Percentiles rank a stretch among this genome's conserved stretches.
Conservation (phyloP, 2,797 vertebrate genomes). For the Triplophysa bombifrons region DNA sequence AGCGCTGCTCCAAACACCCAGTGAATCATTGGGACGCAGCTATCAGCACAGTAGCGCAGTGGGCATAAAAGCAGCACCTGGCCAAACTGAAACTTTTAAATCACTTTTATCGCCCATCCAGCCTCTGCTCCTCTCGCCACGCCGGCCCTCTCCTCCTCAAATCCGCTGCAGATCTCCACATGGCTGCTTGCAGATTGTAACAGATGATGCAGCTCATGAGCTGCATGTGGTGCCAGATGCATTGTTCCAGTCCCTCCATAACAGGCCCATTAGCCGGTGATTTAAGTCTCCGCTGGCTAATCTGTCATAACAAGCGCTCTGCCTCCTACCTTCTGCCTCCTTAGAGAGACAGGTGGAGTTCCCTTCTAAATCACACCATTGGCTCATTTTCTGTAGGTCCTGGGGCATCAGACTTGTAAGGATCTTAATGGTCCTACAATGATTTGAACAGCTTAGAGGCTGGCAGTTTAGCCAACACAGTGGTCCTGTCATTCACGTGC, state of each 20-base stretch:
- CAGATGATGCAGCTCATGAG: slow-evolving; percentile 51
- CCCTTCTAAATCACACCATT: slow-evolving; percentile 34
- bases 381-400: slow-evolving; percentile 34
- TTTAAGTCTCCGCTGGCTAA: slow-evolving; percentile 64
- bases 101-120: slow-evolving; percentile 39
- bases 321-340: slow-evolving; percentile 21
- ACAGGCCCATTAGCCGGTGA: slow-evolving; percentile 62
- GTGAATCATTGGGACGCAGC: slow-evolving; percentile 57
- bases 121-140: slow-evolving; percentile 25
- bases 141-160: slow-evolving; percentile 22
- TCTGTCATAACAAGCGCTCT: slow-evolving; percentile 56
- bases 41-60: slow-evolving; percentile 50
- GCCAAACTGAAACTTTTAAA: slow-evolving; percentile 61
- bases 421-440: slow-evolving; percentile 27
- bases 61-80: slow-evolving; percentile 38
- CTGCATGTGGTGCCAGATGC: slow-evolving; percentile 58
- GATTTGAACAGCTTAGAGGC: slow-evolving; percentile 27
- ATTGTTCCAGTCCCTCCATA: slow-evolving; percentile 59
- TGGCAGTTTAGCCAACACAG: slow-evolving; percentile 34
- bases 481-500: slow-evolving; percentile 22
- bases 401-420: not conserved
- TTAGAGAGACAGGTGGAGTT: slow-evolving; percentile 40
- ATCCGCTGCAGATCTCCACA: slow-evolving; percentile 42
- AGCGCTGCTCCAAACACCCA: slow-evolving; percentile 39
- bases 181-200: slow-evolving; percentile 43